A percentile compares a stretch with the other conserved stretches of the same genome.
phyloP scores from a whole-genome alignment of 2,888 invertebrate species.

The Lissonota sp. region DNA sequence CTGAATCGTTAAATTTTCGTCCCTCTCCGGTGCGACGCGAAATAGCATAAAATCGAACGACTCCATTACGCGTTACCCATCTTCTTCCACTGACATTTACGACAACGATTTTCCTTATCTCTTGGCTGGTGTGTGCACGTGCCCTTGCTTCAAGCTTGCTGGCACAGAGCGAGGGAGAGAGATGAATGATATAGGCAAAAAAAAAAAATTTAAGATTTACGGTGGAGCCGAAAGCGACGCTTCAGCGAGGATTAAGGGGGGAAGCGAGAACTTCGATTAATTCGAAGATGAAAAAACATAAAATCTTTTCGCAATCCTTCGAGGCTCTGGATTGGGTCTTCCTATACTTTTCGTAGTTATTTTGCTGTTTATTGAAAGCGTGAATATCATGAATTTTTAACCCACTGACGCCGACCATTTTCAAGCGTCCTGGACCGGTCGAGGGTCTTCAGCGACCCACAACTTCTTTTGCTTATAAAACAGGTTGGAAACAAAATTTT shows the following conservation, averaged over 20 bases:
- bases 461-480: too few relatives aligned
- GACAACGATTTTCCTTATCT: conserved; percentile 60
- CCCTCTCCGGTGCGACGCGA: background rate
- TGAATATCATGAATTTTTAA: too few relatives aligned
- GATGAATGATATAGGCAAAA: background rate
- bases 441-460: too few relatives aligned
- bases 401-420: too few relatives aligned
- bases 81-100: conserved; percentile 57
- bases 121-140: conserved; percentile 33
- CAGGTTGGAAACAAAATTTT: too few relatives aligned
- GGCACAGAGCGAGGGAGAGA: conserved; percentile 18
- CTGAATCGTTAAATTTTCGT: conserved; percentile 53
- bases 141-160: conserved; percentile 1
- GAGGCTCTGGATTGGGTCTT: background rate
- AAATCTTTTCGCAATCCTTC: background rate
- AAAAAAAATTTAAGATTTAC: conserved; percentile 37
- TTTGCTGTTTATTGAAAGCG: too few relatives aligned
- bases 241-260: background rate
- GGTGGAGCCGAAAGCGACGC: conserved; percentile 26
- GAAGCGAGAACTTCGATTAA: conserved; percentile 16
- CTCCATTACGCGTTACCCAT: conserved; percentile 46
- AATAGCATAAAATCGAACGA: conserved; percentile 9
- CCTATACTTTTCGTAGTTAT: too few relatives aligned
- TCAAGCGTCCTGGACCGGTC: too few relatives aligned
- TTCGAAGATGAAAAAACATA: conserved; percentile 1